Conservation (phyloP, 2,113 vertebrate genomes). For the Eulemur macaco region DNA sequence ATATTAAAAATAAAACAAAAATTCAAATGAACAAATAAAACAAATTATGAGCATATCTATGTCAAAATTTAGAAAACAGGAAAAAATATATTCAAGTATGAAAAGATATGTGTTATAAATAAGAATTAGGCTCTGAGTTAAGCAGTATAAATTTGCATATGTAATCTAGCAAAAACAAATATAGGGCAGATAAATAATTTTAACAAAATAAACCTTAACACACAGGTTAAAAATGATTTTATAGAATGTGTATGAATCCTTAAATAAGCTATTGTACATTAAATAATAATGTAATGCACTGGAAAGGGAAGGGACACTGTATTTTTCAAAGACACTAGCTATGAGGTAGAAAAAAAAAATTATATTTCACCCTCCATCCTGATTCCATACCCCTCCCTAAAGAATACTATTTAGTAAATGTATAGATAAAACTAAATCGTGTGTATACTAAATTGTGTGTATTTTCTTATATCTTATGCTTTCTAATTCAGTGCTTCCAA, state of each 20-base stretch:
- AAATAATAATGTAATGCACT: neutral
- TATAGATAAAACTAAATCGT: neutral
- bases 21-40: constrained; percentile 5
- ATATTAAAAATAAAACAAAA: constrained; percentile 24
- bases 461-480: neutral
- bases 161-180: neutral
- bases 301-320: neutral
- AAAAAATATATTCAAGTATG: neutral
- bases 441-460: neutral
- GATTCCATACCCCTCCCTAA: neutral
- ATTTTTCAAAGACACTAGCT: constrained; percentile 20
- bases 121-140: neutral
- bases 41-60: constrained; percentile 1
- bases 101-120: constrained; percentile 45
- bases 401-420: neutral
- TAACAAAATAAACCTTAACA: neutral
- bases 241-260: neutral
- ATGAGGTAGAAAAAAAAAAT: neutral
- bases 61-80: constrained; percentile 40
- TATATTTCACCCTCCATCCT: neutral
- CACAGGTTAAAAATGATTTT: neutral
- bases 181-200: neutral
- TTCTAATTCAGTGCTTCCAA: constrained; percentile 25
- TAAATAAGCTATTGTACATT: neutral
- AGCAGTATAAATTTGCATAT: neutral